Base-by-base conservation (phyloP, 1,140 invertebrate genomes). In the Ceratosolen fusciceps region DNA sequence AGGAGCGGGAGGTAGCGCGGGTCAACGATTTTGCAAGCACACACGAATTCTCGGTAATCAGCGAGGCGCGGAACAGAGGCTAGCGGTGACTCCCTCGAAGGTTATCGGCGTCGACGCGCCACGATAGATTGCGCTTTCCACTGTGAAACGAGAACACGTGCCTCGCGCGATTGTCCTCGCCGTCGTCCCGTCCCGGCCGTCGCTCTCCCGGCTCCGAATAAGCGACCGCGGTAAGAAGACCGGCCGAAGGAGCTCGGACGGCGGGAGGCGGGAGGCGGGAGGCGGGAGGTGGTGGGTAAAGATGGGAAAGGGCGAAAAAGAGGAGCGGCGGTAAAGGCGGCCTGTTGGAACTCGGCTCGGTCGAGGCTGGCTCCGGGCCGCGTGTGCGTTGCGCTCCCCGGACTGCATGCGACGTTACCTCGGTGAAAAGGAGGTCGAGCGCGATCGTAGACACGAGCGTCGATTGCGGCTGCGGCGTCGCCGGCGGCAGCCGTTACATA, bases 371-470 rank as follows among this genome's bases (percentile, higher is more conserved):
- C 39, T 43, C 5, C 39, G 39, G 39, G n/a, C n/a, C 12, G 39
- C 39, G 39, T n/a, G 39, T 43, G 39, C 39, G 39, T 7, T 5
- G 39, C 12, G 39, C 5, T 43, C 5, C 39, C 5, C 39, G 39
- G 39, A 5, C 39, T 43, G 39, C 39, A 43, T 10, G 58, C 9
- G 60, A 19, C 29, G 29, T 34, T 2, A 37, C 34, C n/a, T 37
- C 9, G 70, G 77, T 19, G 43, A 26, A 80, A 80, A 80, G 74
- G 79, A 80, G 79, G 79, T 80, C 79, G 78, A 68, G 49, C 81
- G 37, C 70, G 68, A 75, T 68, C 58, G 73, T 73, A 76, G 72
- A 81, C 79, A 67, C 65, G 76, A 68, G 67, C 2, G 31, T 5
- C 74, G 78, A 2, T 58, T 19, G 54, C 60, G 65, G 65, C 26